phyloP scores from a whole-genome alignment of 2,888 invertebrate genomes.

The Zelleria hepariella region DNA sequence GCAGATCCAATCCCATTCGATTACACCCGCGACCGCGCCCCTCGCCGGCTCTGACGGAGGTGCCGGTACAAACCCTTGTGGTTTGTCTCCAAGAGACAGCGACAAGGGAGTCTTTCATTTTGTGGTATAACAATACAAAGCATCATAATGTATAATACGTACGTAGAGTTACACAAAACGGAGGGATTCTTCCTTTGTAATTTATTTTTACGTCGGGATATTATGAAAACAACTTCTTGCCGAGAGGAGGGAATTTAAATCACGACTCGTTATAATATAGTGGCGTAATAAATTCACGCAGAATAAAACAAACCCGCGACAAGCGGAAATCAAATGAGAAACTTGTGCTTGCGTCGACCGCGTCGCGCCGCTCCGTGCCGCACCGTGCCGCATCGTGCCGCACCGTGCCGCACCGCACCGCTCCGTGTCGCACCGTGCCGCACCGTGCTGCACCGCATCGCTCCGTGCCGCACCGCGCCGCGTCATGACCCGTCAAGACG shows the following conservation, averaged over 20 bases:
- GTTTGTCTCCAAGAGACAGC: neutral
- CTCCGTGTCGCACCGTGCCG: neutral
- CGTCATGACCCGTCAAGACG: too few relatives aligned
- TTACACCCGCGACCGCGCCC: neutral
- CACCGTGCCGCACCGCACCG: neutral
- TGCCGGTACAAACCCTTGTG: neutral
- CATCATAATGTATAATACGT: neutral
- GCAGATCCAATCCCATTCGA: neutral
- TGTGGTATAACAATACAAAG: neutral
- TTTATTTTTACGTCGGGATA: neutral
- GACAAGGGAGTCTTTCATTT: neutral
- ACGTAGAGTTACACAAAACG: neutral
- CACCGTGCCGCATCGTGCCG: neutral
- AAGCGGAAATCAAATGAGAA: conserved; percentile 4
- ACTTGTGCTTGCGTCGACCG: neutral
- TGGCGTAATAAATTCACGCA: neutral
- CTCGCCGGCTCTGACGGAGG: neutral
- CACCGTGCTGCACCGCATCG: too few relatives aligned
- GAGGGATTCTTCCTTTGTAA: neutral
- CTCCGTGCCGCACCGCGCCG: neutral
- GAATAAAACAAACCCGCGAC: conserved; percentile 2
- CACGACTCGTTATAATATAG: neutral
- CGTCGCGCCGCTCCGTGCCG: neutral
- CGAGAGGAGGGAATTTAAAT: conserved; percentile 2
- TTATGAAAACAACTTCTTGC: conserved; percentile 2